Percentiles rank a stretch among this genome's conserved stretches.
phyloP scores from a whole-genome alignment of 2,888 invertebrate genomes.

The Carpatolechia fugitivella region DNA sequence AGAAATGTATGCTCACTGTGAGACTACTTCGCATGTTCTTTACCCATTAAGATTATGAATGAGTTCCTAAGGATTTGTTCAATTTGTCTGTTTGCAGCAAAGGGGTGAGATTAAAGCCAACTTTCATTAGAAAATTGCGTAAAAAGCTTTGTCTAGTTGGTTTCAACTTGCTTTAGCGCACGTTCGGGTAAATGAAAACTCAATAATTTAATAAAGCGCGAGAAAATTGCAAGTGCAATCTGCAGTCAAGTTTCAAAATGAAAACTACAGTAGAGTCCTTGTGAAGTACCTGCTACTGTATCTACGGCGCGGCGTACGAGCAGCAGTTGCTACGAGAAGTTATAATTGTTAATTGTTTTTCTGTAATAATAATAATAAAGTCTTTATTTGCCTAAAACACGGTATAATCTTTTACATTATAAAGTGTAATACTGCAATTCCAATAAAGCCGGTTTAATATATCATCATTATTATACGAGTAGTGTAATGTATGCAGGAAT shows the following conservation, averaged over 20 bases:
- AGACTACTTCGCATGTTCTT: conserved; percentile 41
- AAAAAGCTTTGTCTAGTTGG: conserved; percentile 4
- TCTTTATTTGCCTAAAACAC: too few species aligned
- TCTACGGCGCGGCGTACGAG: too few species aligned
- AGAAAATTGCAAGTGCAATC: background rate
- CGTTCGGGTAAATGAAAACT: background rate
- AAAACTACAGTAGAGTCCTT: too few species aligned
- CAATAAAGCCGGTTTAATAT: too few species aligned
- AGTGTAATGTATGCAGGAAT: too few species aligned
- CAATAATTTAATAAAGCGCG: background rate
- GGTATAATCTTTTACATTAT: too few species aligned
- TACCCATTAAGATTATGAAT: conserved; percentile 28
- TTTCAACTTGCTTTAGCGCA: background rate
- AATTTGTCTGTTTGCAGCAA: conserved; percentile 27
- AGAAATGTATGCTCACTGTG: conserved; percentile 31
- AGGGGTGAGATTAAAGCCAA: conserved; percentile 8
- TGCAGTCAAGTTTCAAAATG: background rate
- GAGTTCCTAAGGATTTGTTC: conserved; percentile 25
- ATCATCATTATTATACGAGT: too few species aligned
- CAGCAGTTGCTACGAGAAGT: too few species aligned
- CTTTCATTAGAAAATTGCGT: conserved; percentile 1
- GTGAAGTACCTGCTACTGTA: too few species aligned
- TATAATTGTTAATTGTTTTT: too few species aligned
- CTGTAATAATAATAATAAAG: too few species aligned
- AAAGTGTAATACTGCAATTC: too few species aligned